phyloP scores from a whole-genome alignment of 2,888 invertebrate genomes.

The Spodoptera exigua region DNA sequence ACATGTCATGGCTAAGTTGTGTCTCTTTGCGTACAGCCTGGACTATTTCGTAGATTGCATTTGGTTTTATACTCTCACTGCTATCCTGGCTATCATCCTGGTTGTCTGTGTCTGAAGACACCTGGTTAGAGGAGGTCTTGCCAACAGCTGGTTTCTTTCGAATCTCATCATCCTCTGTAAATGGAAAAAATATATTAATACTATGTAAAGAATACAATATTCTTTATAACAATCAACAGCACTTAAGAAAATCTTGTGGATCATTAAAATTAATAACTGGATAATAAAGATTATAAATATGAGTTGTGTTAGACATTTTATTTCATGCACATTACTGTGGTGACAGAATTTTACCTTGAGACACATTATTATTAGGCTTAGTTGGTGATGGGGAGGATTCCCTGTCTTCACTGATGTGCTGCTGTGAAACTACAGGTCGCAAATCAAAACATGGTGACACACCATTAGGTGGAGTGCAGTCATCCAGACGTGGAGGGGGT shows the following conservation, averaged over 20 bases:
- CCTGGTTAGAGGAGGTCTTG: conserved; percentile 74
- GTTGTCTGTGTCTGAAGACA: conserved; percentile 84
- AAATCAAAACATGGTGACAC: conserved; percentile 85
- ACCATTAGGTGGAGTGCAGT: conserved; percentile 83
- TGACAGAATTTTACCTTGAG: conserved; percentile 67
- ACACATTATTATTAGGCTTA: conserved; percentile 66
- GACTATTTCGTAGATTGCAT: conserved; percentile 92
- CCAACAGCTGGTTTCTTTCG: conserved; percentile 59
- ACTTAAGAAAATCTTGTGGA: conserved; percentile 1
- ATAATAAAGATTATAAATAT: not conserved
- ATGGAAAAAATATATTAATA: conserved; percentile 3
- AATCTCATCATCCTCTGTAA: conserved; percentile 69
- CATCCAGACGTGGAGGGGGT: conserved; percentile 82
- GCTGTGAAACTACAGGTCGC: conserved; percentile 84
- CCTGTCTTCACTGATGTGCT: conserved; percentile 80
- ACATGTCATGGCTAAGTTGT: conserved; percentile 95
- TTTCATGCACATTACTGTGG: conserved; percentile 33
- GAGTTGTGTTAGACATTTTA: conserved; percentile 9
- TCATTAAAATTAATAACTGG: not conserved
- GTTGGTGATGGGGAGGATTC: conserved; percentile 74
- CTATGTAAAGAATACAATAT: not conserved
- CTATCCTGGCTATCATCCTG: conserved; percentile 87
- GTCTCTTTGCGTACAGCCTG: conserved; percentile 95
- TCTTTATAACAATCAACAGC: not conserved
- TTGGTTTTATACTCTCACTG: conserved; percentile 85